A percentile compares a stretch with the other conserved stretches of the same genome.
Conservation (phyloP, 92 coral and sea anemone species). For the Zoanthus sociatus region DNA sequence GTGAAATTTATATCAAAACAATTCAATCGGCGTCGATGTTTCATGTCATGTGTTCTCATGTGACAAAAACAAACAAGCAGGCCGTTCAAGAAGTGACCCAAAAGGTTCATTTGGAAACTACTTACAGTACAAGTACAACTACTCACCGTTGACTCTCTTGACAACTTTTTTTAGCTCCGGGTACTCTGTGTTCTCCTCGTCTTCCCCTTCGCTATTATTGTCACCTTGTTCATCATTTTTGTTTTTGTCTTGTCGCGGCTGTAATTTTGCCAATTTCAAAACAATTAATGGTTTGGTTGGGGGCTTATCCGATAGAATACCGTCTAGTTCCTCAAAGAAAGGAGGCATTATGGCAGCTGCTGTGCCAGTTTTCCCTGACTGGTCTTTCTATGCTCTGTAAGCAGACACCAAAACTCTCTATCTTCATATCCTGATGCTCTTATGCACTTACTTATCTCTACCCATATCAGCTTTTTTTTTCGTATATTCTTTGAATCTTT, state of each 20-base stretch:
- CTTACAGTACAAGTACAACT: neutral
- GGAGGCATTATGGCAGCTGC: constrained; percentile 52
- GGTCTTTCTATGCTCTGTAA: constrained; percentile 55
- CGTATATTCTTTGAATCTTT: no score
- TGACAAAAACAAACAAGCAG: neutral
- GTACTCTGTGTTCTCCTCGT: neutral
- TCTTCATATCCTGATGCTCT: constrained; percentile 54
- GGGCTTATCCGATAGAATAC: constrained; percentile 55
- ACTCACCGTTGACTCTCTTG: constrained; percentile 20
- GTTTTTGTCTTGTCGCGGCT: neutral
- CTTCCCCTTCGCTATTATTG: neutral
- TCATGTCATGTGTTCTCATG: neutral
- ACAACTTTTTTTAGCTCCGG: neutral
- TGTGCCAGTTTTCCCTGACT: constrained; percentile 49
- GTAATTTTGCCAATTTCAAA: constrained; percentile 38
- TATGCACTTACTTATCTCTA: neutral
- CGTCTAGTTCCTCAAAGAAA: constrained; percentile 53
- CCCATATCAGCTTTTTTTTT: no score
- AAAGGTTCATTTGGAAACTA: neutral
- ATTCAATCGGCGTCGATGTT: neutral
- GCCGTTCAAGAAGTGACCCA: neutral
- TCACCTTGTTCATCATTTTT: neutral
- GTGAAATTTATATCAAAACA: no score
- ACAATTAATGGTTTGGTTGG: constrained; percentile 44
- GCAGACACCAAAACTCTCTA: constrained; percentile 51